Conservation (phyloP, 2,888 invertebrate species). For the Drosophila dives region DNA sequence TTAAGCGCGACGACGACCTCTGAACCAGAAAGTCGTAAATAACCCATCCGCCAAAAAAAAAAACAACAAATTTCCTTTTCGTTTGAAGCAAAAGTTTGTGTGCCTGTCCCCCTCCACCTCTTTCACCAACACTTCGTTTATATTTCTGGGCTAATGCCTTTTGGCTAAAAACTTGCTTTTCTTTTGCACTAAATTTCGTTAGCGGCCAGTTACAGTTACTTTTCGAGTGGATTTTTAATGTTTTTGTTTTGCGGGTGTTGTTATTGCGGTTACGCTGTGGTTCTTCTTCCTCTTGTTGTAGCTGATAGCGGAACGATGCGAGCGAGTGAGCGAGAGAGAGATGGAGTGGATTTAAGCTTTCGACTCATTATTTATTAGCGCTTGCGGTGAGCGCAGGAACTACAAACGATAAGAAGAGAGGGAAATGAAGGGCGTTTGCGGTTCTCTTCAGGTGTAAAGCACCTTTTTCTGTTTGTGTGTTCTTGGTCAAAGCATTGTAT, state of each 20-base stretch:
- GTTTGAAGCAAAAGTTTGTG: slow-evolving; percentile 38
- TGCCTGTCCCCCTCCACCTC: not conserved
- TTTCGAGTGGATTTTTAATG: slow-evolving; percentile 65
- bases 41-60: slow-evolving; percentile 50
- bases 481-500: slow-evolving; percentile 43
- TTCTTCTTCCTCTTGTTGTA: not conserved
- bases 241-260: slow-evolving; percentile 69
- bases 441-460: slow-evolving; percentile 56
- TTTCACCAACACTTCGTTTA: not conserved
- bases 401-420: slow-evolving; percentile 3
- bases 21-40: slow-evolving; percentile 84
- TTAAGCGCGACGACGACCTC: slow-evolving; percentile 81
- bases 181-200: slow-evolving; percentile 78
- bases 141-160: slow-evolving; percentile 73
- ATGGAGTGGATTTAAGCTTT: slow-evolving; percentile 66
- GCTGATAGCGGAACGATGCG: slow-evolving; percentile 35
- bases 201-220: slow-evolving; percentile 75
- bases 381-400: slow-evolving; percentile 57
- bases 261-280: slow-evolving; percentile 62
- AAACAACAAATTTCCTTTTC: slow-evolving; percentile 64
- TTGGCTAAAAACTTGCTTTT: slow-evolving; percentile 68
- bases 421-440: slow-evolving; percentile 18
- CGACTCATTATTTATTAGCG: slow-evolving; percentile 75
- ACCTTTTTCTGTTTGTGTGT: slow-evolving; percentile 10
- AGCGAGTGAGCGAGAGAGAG: slow-evolving; percentile 4